Evolutionary conservation across 2,113 vertebrate species (phyloP).

Genomic region (Centropristis striata): DNA sequence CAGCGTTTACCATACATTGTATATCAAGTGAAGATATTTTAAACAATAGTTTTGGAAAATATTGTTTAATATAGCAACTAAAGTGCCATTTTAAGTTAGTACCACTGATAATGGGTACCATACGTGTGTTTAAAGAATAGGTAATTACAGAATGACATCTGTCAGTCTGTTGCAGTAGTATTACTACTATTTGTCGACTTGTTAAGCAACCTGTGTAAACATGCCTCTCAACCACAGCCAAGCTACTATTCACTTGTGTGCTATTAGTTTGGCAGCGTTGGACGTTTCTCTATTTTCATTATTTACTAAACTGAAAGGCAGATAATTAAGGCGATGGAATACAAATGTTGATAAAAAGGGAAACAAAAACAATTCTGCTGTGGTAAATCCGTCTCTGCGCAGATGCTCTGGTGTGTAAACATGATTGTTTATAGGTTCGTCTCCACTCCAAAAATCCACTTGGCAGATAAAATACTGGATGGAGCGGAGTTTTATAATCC

Average conservation of each 20-base stretch:
- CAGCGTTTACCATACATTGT: background rate
- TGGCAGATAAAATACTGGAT: slow-evolving; percentile 61
- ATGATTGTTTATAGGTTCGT: slow-evolving; percentile 60
- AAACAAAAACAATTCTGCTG: slow-evolving; percentile 54
- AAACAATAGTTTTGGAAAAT: background rate
- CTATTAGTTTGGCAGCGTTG: slow-evolving; percentile 48
- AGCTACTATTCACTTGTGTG: slow-evolving; percentile 49
- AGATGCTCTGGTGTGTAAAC: slow-evolving; percentile 66
- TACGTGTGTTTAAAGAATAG: background rate
- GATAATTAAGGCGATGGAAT: slow-evolving; percentile 46
- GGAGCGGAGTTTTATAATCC: slow-evolving; percentile 61
- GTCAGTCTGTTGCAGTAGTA: background rate
- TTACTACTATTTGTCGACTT: slow-evolving; percentile 13
- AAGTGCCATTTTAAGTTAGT: background rate
- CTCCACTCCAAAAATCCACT: slow-evolving; percentile 67
- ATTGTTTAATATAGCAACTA: background rate
- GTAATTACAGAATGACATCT: slow-evolving; percentile 29
- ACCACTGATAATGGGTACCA: background rate
- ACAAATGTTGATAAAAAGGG: slow-evolving; percentile 48
- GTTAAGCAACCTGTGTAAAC: slow-evolving; percentile 39
- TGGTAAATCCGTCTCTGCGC: slow-evolving; percentile 44
- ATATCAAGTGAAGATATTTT: background rate
- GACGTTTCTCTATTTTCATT: slow-evolving; percentile 33
- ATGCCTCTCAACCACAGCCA: slow-evolving; percentile 40
- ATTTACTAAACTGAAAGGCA: slow-evolving; percentile 41